Conservation (phyloP, 2,797 vertebrate species). For the Rhyacichthys aspro region DNA sequence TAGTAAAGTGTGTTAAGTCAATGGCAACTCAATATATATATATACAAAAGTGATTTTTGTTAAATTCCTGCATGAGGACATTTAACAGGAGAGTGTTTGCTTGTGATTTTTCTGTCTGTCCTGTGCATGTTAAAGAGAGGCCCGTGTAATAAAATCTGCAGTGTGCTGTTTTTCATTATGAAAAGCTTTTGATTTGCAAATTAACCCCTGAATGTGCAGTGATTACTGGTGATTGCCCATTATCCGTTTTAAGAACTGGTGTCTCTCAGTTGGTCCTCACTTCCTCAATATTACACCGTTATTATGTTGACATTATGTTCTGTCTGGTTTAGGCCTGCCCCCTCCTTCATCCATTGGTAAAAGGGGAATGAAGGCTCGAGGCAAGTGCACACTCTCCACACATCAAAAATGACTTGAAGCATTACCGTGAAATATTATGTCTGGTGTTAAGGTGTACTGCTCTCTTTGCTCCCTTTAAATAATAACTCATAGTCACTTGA, state of each 20-base stretch:
- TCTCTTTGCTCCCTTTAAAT: background rate
- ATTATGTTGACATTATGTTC: background rate
- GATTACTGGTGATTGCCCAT: constrained; percentile 8
- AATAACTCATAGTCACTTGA: too few species aligned
- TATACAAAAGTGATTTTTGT: background rate
- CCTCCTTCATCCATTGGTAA: constrained; percentile 62
- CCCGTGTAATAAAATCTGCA: constrained; percentile 14
- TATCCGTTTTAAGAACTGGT: constrained; percentile 8
- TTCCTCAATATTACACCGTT: too few species aligned
- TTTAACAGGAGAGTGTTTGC: background rate
- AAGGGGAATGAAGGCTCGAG: constrained; percentile 61
- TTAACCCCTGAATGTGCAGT: background rate
- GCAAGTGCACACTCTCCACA: constrained; percentile 44
- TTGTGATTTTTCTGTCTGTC: constrained; percentile 33
- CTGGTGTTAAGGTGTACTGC: background rate
- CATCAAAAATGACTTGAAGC: background rate
- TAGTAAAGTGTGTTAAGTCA: too few species aligned
- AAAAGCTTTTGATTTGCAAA: constrained; percentile 1
- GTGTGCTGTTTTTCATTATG: background rate
- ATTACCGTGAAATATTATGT: constrained; percentile 10
- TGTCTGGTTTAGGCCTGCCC: constrained; percentile 62
- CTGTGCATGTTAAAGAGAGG: constrained; percentile 9
- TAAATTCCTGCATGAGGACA: background rate
- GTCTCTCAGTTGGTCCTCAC: background rate
- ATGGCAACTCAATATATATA: background rate